These are phyloP conservation scores for Aromia moschata DNA, from an alignment of 2,888 invertebrate species.

Conservation along the genomic window DNA sequence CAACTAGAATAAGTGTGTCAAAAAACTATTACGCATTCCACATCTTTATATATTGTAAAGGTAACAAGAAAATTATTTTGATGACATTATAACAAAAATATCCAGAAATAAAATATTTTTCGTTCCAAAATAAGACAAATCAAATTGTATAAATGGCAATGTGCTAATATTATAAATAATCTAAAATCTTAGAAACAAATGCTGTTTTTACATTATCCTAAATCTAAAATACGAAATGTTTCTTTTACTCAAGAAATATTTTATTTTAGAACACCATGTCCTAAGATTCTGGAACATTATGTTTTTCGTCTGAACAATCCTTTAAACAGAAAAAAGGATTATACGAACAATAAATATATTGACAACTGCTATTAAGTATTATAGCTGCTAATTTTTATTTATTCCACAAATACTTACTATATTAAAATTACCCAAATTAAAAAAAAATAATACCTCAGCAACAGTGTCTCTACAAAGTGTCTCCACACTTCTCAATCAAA, in stretches of 20 bases:
- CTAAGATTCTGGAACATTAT: neutral
- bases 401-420: no score
- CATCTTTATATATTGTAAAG: conserved; percentile 4
- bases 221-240: neutral
- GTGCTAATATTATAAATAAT: neutral
- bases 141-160: no score
- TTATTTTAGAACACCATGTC: neutral
- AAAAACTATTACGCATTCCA: conserved; percentile 39
- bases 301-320: neutral
- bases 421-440: no score
- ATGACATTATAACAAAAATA: neutral
- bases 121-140: no score
- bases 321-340: no score
- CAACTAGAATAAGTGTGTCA: conserved; percentile 66
- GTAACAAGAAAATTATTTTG: conserved; percentile 6
- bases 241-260: no score
- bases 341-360: no score
- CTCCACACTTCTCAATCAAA: no score
- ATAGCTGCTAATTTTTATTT: no score
- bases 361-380: no score
- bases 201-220: neutral
- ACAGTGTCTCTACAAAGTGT: no score
- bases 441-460: no score
- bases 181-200: neutral
- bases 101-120: neutral